Base-by-base conservation (phyloP, 2,888 invertebrate species). In the Monochamus alternatus region DNA sequence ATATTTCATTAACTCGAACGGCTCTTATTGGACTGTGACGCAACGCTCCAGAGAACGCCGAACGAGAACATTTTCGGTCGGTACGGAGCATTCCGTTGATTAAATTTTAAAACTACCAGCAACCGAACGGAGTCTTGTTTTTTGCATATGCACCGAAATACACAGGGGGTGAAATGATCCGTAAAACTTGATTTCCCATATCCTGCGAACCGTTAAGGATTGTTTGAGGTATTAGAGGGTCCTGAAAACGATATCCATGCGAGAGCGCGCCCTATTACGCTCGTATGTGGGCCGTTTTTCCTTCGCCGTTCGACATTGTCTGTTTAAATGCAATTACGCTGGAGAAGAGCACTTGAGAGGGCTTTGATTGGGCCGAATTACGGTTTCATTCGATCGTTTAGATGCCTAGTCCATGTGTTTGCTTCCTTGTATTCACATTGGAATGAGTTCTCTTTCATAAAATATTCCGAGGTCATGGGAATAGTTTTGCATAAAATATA, bases 81-180 rank as follows among this genome's bases (percentile, higher is more conserved):
- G 14, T 67, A n/a, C 55, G 38, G 32, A 38, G n/a, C 67, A 52
- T 67, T 58, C 43, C n/a, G 55, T 30, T 67, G 38, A 68, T 68
- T 68, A 38, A 59, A 58, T 68, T 58, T 59, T 43, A 43, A 59
- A 58, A 59, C 38, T 68, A 22, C 58, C n/a, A 58, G 38, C 44
- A 58, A 30, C 30, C 30, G 59, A 68, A 43, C 58, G 22, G 38
- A 55, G 22, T 22, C 30, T 68, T 68, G 38, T 55, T 68, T 68
- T 68, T 68, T 59, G 14, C 59, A 68, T 44, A 59, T 43, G 52
- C 32, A 52, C 38, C 1, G 52, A 67, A 55, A 67, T 52, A 62
- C 14, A 31, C 10, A 10, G 31, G 12, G 38, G 3, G 52, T 8
- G 47, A 22, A 58, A 30, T 43, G 67, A 67, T 66, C 68, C 58